Evolutionary conservation across 2,888 invertebrate species (phyloP), one percentile per base, ranked within the genome.

Genomic region (Melanchra persicariae): DNA sequence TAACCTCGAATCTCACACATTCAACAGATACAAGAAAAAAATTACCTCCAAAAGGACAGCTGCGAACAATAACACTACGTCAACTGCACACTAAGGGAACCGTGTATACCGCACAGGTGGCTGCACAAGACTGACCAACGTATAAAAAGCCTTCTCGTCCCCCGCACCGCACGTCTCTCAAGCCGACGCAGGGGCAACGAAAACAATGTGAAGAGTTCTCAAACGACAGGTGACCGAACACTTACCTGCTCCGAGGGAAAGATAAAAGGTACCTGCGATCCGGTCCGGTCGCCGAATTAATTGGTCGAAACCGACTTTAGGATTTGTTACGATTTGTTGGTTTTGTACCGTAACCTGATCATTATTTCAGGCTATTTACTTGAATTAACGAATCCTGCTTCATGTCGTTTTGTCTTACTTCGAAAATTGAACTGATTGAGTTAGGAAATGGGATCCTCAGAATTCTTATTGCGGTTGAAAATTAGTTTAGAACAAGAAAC

Each of bases 91-190:
- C 86, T 87, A 87, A 89, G 87, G 88, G 88, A 89, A 85, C 89
- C 91, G 91, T 92, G 91, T 92, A 89, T 83, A 87, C 91, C 89
- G 89, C 91, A 93, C 94, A 94, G 93, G 92, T 93, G 94, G 93
- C 90, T 92, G 91, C 90, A 89, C 91, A 89, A 91, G 87, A 94
- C 93, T 93, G 92, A 87, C 87, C 84, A 87, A 62, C 88, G 87
- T 81, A 78, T 79, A 77, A 79, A 75, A 87, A 87, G 72, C 90
- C 85, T 60, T 90, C 89, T 85, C 85, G 86, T 85, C 89, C 87
- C 91, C 89, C 89, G 85, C 89, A 57, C 73, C 58, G 37, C 80
- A 82, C 49, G 70, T 68, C 74, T 70, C 76, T 74, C 78, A 76
- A 15, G 89, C 80, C 88, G 82, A 84, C 84, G 74, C 89, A 92